Percentiles rank a stretch among this genome's conserved stretches.
Conservation (phyloP, 35 echinoderm and acorn worm species). For the Heliocidaris erythrogramma region DNA sequence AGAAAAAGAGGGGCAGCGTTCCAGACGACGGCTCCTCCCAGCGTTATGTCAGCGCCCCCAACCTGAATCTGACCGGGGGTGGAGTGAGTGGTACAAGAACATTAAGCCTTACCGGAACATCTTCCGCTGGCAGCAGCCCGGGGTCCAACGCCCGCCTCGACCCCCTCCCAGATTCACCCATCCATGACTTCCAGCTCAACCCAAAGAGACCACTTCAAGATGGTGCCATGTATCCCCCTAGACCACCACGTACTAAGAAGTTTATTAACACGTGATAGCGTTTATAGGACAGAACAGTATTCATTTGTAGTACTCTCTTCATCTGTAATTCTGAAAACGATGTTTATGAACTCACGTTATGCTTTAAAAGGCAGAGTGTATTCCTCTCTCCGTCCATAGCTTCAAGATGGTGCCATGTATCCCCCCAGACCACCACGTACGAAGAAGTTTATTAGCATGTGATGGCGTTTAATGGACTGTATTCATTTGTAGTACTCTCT, state of each 20-base stretch:
- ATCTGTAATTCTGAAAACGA: background rate
- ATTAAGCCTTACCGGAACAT: constrained; percentile 15
- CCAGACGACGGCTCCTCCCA: constrained; percentile 44
- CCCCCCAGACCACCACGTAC: constrained; percentile 41
- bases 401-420: constrained; percentile 11
- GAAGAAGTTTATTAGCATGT: constrained; percentile 78
- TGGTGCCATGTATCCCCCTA: background rate
- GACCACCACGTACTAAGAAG: constrained; percentile 57
- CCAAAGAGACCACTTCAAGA: constrained; percentile 83
- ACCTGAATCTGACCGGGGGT: constrained; percentile 49
- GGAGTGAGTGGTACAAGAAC: background rate
- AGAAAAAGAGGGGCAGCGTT: constrained; percentile 66
- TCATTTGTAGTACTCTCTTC: background rate
- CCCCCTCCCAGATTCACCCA: constrained; percentile 86
- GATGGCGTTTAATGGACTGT: background rate
- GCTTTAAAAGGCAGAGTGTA: no score
- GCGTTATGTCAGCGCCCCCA: constrained; percentile 86
- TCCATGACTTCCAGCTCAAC: constrained; percentile 90
- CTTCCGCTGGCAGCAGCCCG: constrained; percentile 20
- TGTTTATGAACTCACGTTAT: no score
- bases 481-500: background rate
- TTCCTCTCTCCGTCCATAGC: no score
- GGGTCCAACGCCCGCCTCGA: constrained; percentile 65
- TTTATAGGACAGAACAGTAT: background rate
- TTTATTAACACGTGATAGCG: constrained; percentile 69